Evolutionary conservation across 2,888 invertebrate species (phyloP).

Genomic region (Drosophila kuntzei): DNA sequence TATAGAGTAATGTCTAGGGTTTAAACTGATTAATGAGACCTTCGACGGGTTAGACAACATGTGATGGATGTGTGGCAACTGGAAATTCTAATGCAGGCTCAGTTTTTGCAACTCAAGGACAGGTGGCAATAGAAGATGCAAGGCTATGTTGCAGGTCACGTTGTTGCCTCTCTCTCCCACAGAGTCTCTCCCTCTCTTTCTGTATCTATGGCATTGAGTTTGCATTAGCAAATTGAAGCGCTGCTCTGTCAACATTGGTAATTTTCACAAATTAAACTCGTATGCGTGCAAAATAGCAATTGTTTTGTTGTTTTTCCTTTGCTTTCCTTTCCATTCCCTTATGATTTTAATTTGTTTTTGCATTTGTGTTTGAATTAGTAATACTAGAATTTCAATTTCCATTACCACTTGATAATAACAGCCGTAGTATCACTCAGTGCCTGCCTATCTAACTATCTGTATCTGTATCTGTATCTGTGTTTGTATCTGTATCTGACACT

Average conservation of each 20-base stretch:
- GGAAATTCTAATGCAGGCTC: neutral
- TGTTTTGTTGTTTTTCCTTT: slow-evolving; percentile 24
- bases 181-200: neutral
- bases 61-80: slow-evolving; percentile 11
- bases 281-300: slow-evolving; percentile 49
- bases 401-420: slow-evolving; percentile 25
- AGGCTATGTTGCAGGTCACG: slow-evolving; percentile 32
- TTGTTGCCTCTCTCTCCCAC: neutral
- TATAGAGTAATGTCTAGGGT: neutral
- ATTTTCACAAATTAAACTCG: slow-evolving; percentile 13
- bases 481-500: slow-evolving; percentile 27
- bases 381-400: slow-evolving; percentile 43
- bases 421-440: slow-evolving; percentile 51
- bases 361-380: slow-evolving; percentile 19
- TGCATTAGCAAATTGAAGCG: slow-evolving; percentile 48
- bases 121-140: slow-evolving; percentile 18
- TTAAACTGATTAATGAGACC: slow-evolving; percentile 25
- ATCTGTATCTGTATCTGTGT: slow-evolving; percentile 23
- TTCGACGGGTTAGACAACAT: slow-evolving; percentile 9
- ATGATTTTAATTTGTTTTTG: slow-evolving; percentile 27
- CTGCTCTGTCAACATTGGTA: slow-evolving; percentile 18
- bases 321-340: slow-evolving; percentile 1
- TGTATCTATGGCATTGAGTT: slow-evolving; percentile 29
- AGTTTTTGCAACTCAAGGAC: slow-evolving; percentile 31
- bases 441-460: slow-evolving; percentile 45